phyloP scores from a whole-genome alignment of 2,888 invertebrate species.

The Tyria jacobaeae region DNA sequence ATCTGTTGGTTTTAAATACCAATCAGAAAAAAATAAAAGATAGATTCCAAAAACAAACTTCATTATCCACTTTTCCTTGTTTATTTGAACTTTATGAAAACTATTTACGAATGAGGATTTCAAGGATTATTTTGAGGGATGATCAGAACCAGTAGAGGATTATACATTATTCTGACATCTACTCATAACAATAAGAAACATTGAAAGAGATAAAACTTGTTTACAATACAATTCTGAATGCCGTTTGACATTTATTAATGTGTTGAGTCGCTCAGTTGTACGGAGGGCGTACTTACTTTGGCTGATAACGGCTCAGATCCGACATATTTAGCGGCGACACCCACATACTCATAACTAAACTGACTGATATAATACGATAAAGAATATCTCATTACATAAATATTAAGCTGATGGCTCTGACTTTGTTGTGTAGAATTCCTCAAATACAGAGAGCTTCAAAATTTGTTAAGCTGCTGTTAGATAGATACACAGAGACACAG shows the following conservation, averaged over 20 bases:
- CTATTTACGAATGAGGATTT: neutral
- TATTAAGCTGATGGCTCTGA: neutral
- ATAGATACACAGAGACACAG: too few species aligned
- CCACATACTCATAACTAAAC: neutral
- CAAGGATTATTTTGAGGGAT: neutral
- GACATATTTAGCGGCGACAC: neutral
- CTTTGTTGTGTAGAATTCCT: too few species aligned
- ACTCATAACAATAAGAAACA: slow-evolving; percentile 3
- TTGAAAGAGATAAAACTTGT: slow-evolving; percentile 12
- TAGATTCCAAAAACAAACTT: too few species aligned
- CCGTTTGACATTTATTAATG: slow-evolving; percentile 7
- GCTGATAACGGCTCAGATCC: slow-evolving; percentile 1
- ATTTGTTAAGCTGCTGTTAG: too few species aligned
- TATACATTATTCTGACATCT: slow-evolving; percentile 4
- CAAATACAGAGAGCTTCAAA: too few species aligned
- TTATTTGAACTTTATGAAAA: too few species aligned
- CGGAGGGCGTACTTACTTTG: slow-evolving; percentile 2
- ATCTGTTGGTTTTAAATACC: too few species aligned
- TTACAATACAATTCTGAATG: slow-evolving; percentile 11
- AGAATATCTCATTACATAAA: neutral
- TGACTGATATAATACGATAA: neutral
- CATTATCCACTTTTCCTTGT: too few species aligned
- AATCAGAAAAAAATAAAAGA: too few species aligned
- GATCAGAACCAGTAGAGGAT: neutral
- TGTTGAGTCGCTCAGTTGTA: neutral